Base-by-base conservation (phyloP, 2,113 vertebrate genomes). In the Scomber japonicus region DNA sequence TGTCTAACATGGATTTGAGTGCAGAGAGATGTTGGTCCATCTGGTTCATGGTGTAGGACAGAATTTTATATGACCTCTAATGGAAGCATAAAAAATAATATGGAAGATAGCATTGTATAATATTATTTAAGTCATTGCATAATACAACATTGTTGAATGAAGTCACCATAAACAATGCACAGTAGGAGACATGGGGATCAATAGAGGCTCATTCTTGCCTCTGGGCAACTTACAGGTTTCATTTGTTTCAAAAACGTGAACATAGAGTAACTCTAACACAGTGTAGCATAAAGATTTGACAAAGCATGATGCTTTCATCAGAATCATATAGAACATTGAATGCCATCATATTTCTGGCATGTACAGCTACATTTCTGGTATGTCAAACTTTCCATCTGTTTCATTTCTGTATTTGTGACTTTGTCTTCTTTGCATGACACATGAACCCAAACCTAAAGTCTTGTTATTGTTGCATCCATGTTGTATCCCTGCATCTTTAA, bases 401-500 rank as follows among this genome's bases (percentile, higher is more conserved):
- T 64, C 60, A 21, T 64, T 13, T 66, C 48, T 74, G 3, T 57
- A 14, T 71, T 27, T 71, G 35, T 78, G 24, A 45, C 19, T 69
- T 62, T 65, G 74, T 82, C 83, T 35, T 60, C 69, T 80, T 73
- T 89, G 84, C 88, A 89, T 84, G 84, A 63, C n/a, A 56, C 15
- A 44, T 19, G 11, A 56, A 62, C 51, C 78, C 75, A 24, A 56
- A 68, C 30, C 59, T 24, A 14, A 24, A 31, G 59, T 60, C 21
- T 56, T 24, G 13, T 65, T 27, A 50, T 21, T 19, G n/a, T 74
- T 63, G 78, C 78, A 60, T 78, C 51, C 24, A 35, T 85, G 55
- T 71, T 44, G 71, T 85, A 81, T 77, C 71, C 59, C 80, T 81
- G 80, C 81, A 83, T 85, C 71, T 8, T 46, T 55, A 31, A 40